A percentile compares a stretch with the other conserved stretches of the same genome.
These are phyloP conservation scores for Morus bassanus DNA, from an alignment of 2,797 vertebrate genomes.

Conservation along the genomic window DNA sequence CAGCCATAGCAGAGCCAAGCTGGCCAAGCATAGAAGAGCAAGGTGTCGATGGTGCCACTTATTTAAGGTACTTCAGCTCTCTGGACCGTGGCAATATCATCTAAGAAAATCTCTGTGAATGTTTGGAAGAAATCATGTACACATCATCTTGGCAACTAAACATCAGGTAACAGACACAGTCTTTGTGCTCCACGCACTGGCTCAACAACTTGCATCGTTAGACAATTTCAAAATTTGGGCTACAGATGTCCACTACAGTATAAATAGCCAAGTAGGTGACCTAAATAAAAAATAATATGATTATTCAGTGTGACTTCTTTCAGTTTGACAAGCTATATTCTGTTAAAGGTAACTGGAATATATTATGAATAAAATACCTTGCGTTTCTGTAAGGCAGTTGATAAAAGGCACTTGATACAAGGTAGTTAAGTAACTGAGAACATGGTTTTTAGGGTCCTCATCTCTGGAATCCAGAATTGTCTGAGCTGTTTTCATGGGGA, in stretches of 20 bases:
- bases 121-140: background rate
- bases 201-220: background rate
- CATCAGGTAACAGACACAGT: background rate
- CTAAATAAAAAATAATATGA: background rate
- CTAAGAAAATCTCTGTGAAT: background rate
- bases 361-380: background rate
- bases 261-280: background rate
- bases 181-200: background rate
- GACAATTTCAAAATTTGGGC: background rate
- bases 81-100: no score
- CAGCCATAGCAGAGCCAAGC: background rate
- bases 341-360: background rate
- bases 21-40: background rate
- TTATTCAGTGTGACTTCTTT: background rate
- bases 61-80: background rate
- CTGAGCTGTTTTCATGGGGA: background rate
- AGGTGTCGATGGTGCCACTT: background rate
- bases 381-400: background rate
- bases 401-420: background rate
- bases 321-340: background rate
- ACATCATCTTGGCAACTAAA: no score
- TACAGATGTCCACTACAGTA: background rate
- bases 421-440: background rate
- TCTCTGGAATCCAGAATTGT: background rate
- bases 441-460: background rate